These are phyloP conservation scores for Geotrypetes seraphini DNA, from an alignment of 2,797 vertebrate genomes.

Conservation along the genomic window DNA sequence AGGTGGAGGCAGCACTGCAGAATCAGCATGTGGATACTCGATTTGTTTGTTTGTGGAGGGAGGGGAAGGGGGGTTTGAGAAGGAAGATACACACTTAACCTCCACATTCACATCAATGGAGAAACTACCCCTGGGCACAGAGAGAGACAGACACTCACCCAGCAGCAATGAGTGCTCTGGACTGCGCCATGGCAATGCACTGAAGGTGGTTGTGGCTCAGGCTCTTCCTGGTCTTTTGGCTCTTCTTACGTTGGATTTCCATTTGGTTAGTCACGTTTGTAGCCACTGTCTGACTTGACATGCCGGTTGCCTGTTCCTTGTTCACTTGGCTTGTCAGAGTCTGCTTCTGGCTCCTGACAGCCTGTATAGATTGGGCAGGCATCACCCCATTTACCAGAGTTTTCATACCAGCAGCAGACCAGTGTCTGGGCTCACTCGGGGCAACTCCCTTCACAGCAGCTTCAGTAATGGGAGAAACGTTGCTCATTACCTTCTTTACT, in stretches of 20 bases:
- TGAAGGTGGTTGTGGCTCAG: constrained; percentile 72
- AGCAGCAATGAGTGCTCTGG: constrained; percentile 83
- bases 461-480: no score
- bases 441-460: constrained; percentile 12
- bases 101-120: no score
- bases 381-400: no score
- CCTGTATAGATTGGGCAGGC: rapidly evolving
- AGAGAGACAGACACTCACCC: constrained; percentile 60
- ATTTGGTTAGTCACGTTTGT: no score
- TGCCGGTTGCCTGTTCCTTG: constrained; percentile 34
- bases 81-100: no score
- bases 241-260: constrained; percentile 68
- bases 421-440: constrained; percentile 22
- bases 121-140: no score
- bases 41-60: no score
- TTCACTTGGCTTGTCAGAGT: constrained; percentile 44
- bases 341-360: constrained; percentile 31
- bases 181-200: constrained; percentile 84
- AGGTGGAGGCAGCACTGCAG: no score
- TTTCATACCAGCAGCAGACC: constrained; percentile 33
- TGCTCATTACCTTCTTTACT: constrained; percentile 78
- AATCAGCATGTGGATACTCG: no score
- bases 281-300: constrained; percentile 8
- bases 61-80: no score
- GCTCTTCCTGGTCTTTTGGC: no score